phyloP scores from a whole-genome alignment of 2,113 vertebrate genomes.

The Crotophaga sulcirostris region DNA sequence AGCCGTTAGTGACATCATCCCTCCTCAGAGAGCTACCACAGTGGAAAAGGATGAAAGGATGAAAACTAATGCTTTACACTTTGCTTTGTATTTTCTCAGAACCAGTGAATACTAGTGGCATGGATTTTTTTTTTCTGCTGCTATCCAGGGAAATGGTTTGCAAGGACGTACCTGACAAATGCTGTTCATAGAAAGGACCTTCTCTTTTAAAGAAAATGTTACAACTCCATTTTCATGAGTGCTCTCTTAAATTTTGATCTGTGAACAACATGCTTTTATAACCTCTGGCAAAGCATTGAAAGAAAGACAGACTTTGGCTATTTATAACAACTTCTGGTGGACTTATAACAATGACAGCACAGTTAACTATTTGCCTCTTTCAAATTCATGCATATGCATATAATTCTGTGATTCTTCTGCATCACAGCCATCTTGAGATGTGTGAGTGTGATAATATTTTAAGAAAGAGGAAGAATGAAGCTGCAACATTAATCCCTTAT shows the following conservation, averaged over 20 bases:
- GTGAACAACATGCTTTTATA: background rate
- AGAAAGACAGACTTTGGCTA: background rate
- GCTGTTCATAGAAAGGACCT: background rate
- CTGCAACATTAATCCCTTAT: background rate
- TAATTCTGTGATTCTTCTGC: background rate
- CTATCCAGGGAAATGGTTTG: background rate
- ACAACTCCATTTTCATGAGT: background rate
- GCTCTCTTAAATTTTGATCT: background rate
- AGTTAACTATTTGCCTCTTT: background rate
- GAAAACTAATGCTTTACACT: background rate
- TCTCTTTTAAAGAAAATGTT: background rate
- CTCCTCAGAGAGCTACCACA: background rate
- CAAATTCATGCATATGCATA: background rate
- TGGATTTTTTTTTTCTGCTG: background rate
- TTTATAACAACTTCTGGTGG: background rate
- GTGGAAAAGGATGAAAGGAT: background rate
- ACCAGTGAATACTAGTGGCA: background rate
- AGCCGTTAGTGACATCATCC: background rate
- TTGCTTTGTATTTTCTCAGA: background rate
- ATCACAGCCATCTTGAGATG: background rate
- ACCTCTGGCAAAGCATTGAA: background rate
- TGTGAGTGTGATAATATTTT: background rate
- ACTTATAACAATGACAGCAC: background rate
- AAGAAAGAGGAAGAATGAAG: background rate
- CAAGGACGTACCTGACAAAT: background rate